phyloP scores from a whole-genome alignment of 2,888 invertebrate species.

The Pseudococcus longispinus region DNA sequence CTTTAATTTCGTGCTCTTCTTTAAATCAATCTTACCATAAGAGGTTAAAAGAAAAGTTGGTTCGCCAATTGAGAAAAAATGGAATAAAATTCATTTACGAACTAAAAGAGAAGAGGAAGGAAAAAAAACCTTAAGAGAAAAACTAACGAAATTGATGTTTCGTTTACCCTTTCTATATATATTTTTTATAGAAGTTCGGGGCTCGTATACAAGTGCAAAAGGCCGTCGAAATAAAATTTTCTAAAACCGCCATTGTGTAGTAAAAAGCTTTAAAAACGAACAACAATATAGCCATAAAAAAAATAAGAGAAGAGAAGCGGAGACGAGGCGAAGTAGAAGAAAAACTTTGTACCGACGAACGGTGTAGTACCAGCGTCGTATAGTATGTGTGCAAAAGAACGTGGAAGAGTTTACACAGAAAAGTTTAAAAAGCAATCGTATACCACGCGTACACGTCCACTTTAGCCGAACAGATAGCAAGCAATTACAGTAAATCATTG shows the following conservation, averaged over 20 bases:
- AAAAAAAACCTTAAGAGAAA: slow-evolving; percentile 26
- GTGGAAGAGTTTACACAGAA: slow-evolving; percentile 32
- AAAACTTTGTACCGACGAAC: slow-evolving; percentile 33
- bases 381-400: slow-evolving; percentile 12
- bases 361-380: neutral
- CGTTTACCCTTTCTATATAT: slow-evolving; percentile 33
- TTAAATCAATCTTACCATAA: neutral
- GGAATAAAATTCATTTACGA: slow-evolving; percentile 22
- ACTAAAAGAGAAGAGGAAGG: neutral
- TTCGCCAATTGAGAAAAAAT: slow-evolving; percentile 26
- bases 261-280: slow-evolving; percentile 50
- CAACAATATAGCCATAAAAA: slow-evolving; percentile 48
- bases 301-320: neutral
- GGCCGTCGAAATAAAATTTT: slow-evolving; percentile 47
- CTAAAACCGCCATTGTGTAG: slow-evolving; percentile 47
- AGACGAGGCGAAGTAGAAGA: slow-evolving; percentile 7
- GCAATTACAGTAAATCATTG: slow-evolving; percentile 57
- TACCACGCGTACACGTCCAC: slow-evolving; percentile 48
- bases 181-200: slow-evolving; percentile 30
- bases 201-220: slow-evolving; percentile 46
- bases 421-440: slow-evolving; percentile 49
- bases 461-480: slow-evolving; percentile 52
- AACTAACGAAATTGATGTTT: slow-evolving; percentile 33
- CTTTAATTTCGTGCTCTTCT: neutral
- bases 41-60: slow-evolving; percentile 1